Base-by-base conservation (phyloP, 1,140 invertebrate genomes). In the Cydia pomonella region DNA sequence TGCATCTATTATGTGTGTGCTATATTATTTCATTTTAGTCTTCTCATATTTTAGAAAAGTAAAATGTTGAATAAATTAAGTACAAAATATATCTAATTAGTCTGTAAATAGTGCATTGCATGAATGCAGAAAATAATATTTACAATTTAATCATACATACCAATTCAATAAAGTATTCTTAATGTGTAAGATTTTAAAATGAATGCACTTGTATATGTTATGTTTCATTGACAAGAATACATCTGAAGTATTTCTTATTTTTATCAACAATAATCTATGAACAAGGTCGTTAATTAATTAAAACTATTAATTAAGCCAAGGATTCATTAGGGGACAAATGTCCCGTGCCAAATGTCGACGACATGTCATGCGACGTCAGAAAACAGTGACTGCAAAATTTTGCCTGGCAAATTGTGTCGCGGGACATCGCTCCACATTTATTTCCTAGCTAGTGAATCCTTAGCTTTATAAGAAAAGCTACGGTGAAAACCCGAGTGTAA, bases 251-350 rank as follows among this genome's bases (percentile, higher is more conserved):
- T 18, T 69, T 69, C 27, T 69, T 66, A 66, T 33, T 66, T 18
- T 69, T 38, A 38, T 69, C 63, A 66, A 69, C n/a, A 38, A 69
- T 69, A 69, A 66, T 69, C 64, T 69, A 38, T 33, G 33, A 66
- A 69, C n/a, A 21, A 69, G n/a, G 64, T 69, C 18, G 18, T 16
- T 64, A 29, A 64, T 64, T 33, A 64, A 64, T 29, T 66, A 29
- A 29, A 66, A 66, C 64, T 69, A 69, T 69, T 33, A 23, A 69
- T 69, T 33, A 23, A 69, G 33, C 64, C 9, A 59, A 12, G 53
- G 21, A 23, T 12, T 59, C 50, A 23, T n/a, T 23, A 23, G 53
- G 53, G n/a, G 21, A 53, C 50, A 18, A 18, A 53, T 53, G n/a
- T 53, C 3, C 4, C 50, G n/a, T 18, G 50, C 5, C 6, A 53